phyloP scores from a whole-genome alignment of 1,140 invertebrate species.

The Plectrocnemia conspersa region DNA sequence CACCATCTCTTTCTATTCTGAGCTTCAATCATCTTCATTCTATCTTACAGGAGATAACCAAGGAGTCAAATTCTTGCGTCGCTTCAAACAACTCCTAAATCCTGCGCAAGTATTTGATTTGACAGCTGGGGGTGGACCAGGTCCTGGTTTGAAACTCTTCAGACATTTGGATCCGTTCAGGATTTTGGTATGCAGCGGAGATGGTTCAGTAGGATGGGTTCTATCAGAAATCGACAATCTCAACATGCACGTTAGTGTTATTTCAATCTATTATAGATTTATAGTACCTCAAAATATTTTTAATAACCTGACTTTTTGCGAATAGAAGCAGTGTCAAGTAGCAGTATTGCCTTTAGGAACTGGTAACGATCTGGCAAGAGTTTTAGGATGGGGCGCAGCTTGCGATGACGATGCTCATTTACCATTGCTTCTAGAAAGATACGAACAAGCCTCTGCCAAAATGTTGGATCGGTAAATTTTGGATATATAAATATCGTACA shows the following conservation, averaged over 20 bases:
- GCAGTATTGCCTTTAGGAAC: constrained; percentile 91
- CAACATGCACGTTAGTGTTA: constrained; percentile 79
- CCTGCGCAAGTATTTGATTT: constrained; percentile 97
- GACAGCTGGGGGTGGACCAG: constrained; percentile 78
- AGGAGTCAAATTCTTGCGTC: constrained; percentile 91
- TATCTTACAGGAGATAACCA: constrained; percentile 80
- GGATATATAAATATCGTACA: background rate
- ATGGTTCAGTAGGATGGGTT: constrained; percentile 92
- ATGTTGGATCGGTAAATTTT: constrained; percentile 78
- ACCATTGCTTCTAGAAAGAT: constrained; percentile 84
- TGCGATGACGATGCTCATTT: constrained; percentile 94
- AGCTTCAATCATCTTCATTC: constrained; percentile 29
- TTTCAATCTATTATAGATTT: too few species aligned
- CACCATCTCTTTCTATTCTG: too few species aligned
- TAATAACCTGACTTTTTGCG: background rate
- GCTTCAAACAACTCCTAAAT: constrained; percentile 94
- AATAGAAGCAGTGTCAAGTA: constrained; percentile 85
- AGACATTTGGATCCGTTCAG: constrained; percentile 87
- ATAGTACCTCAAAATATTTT: too few species aligned
- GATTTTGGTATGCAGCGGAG: constrained; percentile 88
- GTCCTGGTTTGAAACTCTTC: constrained; percentile 81
- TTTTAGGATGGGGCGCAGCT: constrained; percentile 92
- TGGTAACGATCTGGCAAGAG: constrained; percentile 90
- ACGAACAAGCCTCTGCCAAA: constrained; percentile 91
- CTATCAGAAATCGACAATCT: constrained; percentile 88